Conservation (phyloP, 2,797 vertebrate genomes). For the Prunella strophiata region DNA sequence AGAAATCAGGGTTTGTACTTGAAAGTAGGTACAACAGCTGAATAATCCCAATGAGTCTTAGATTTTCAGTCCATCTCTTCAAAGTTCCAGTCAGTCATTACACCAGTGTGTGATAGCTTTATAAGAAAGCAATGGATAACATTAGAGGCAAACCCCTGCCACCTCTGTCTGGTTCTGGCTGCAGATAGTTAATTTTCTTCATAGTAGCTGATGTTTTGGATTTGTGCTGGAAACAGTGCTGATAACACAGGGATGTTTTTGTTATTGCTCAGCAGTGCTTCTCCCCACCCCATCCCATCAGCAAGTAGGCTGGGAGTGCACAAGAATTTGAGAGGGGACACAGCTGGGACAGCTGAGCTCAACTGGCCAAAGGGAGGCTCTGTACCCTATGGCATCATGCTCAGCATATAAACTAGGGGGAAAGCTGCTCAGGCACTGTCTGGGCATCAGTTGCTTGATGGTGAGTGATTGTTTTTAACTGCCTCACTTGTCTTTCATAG, state of each 20-base stretch:
- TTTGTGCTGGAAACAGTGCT: not conserved
- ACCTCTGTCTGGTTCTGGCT: not conserved
- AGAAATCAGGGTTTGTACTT: not conserved
- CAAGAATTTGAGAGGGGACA: not conserved
- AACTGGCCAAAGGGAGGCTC: not conserved
- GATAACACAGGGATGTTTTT: not conserved
- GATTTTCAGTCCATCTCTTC: not conserved
- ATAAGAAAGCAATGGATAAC: not conserved
- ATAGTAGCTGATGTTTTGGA: not conserved
- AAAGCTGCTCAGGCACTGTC: not conserved
- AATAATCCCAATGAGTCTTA: not conserved
- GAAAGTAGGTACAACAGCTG: not conserved
- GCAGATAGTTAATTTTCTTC: not conserved
- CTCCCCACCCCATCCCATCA: not conserved
- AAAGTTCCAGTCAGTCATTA: not conserved
- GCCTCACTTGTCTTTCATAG: not conserved
- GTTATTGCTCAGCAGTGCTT: not conserved
- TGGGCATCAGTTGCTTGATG: not conserved
- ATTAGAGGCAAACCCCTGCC: not conserved
- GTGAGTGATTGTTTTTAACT: not conserved
- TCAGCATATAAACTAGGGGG: not conserved
- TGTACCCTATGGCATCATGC: not conserved
- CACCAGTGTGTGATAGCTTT: not conserved
- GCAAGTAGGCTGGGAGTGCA: not conserved
- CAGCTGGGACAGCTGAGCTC: not conserved